Evolutionary conservation across 2,797 vertebrate genomes (phyloP), one percentile per base, ranked within the genome.

Genomic region (Salarias fasciatus): DNA sequence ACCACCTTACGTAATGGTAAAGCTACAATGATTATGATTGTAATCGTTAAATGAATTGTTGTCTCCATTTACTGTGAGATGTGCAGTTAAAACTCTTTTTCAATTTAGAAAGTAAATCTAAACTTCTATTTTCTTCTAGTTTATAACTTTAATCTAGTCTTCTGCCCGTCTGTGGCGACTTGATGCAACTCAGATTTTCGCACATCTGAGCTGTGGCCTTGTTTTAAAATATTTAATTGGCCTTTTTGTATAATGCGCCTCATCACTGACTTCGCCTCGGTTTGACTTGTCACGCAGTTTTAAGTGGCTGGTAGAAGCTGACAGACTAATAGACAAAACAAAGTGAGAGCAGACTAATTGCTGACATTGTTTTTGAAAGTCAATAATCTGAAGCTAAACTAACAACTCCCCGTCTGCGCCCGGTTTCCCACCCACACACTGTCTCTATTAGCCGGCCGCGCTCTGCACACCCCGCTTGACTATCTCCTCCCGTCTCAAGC

Each of bases 321-420:
- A 77, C 75, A 67, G 76, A 67, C 78, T 86, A 80, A 81, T 78
- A 72, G 72, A 83, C 63, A 44, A 72, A 69, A 69, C 69, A 69
- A 53, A 65, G 72, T 41, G 51, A 65, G 59, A 48, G 41, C 41
- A 56, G 68, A 73, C 77, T 90, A 88, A 90, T 90, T 89, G 86
- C 86, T 62, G 70, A 69, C 81, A 67, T 88, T 88, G 87, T 91
- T 90, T 88, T 80, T 82, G 79, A 88, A 82, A 90, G 85, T 89
- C 86, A 88, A 89, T 88, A 90, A 91, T 92, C 86, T 84, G 76
- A 88, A 90, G 79, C 80, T 83, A 86, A 86, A 81, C 86, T 86
- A 88, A 82, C 75, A 80, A 67, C 72, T 82, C 65, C 51, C 50
- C 59, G 48, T 75, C 79, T 72, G 0, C 55, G 41, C 63, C 52